Evolutionary conservation across 2,113 vertebrate species (phyloP).

Genomic region (Grammomys surdaster): DNA sequence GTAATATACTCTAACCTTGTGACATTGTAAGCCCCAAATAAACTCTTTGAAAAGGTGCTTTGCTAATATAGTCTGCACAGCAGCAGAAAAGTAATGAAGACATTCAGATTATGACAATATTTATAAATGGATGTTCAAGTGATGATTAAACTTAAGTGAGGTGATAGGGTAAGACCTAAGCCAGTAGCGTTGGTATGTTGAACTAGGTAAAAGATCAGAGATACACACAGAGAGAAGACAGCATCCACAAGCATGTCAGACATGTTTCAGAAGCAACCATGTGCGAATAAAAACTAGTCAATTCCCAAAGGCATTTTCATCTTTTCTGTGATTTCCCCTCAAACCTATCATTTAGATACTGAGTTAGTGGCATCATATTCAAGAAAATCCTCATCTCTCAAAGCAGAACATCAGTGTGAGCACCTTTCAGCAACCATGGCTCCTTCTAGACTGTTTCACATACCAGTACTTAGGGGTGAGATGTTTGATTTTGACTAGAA

Average conservation of each 20-base stretch:
- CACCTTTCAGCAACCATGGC: background rate
- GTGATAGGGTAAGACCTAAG: background rate
- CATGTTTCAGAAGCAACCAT: background rate
- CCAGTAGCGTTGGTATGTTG: background rate
- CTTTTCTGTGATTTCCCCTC: background rate
- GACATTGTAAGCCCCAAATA: background rate
- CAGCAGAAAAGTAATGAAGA: background rate
- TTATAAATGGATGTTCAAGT: background rate
- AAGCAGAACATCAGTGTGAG: background rate
- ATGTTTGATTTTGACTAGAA: background rate
- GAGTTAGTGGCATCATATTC: background rate
- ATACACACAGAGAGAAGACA: background rate
- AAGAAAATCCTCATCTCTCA: background rate
- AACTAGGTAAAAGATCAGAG: background rate
- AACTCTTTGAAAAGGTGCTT: background rate
- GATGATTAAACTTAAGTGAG: background rate
- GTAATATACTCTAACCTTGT: background rate
- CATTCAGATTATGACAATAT: background rate
- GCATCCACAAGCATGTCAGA: background rate
- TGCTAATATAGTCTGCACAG: background rate
- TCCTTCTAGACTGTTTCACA: background rate
- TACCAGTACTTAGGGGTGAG: background rate
- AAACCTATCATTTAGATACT: background rate
- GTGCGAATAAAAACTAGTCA: background rate
- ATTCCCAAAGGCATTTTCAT: background rate